Evolutionary conservation across 2,888 invertebrate genomes (phyloP).

Genomic region (Dicroscelio sp.): DNA sequence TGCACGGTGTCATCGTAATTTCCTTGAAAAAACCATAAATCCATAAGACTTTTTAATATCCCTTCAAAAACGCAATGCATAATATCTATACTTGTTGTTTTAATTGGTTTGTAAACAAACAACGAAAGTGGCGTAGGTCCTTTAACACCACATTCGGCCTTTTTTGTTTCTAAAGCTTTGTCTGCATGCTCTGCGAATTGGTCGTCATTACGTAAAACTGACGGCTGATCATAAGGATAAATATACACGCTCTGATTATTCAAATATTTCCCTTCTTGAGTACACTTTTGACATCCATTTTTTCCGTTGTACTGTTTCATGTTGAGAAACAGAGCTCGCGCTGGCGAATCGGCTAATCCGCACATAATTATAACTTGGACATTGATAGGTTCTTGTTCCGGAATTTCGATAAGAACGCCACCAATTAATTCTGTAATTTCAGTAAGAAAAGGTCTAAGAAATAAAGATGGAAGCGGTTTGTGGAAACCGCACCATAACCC

Average conservation of each 20-base stretch:
- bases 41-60: constrained; percentile 5
- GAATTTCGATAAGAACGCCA: constrained; percentile 35
- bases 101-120: constrained; percentile 28
- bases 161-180: constrained; percentile 18
- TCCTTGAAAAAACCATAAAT: constrained; percentile 1
- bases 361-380: constrained; percentile 44
- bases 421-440: constrained; percentile 34
- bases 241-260: constrained; percentile 10
- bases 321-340: constrained; percentile 70
- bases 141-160: constrained; percentile 57
- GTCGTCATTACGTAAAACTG: constrained; percentile 34
- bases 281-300: constrained; percentile 66
- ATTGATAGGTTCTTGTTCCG: not conserved
- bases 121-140: constrained; percentile 53
- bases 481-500: constrained; percentile 80
- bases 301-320: constrained; percentile 54
- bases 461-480: constrained; percentile 73
- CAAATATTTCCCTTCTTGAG: constrained; percentile 3
- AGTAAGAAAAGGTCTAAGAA: constrained; percentile 61
- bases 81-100: constrained; percentile 3
- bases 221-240: constrained; percentile 52
- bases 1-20: not conserved
- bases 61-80: constrained; percentile 60
- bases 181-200: constrained; percentile 18
- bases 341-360: constrained; percentile 68